phyloP scores from a whole-genome alignment of 1,140 invertebrate genomes.

The Protaetia brevitarsis region DNA sequence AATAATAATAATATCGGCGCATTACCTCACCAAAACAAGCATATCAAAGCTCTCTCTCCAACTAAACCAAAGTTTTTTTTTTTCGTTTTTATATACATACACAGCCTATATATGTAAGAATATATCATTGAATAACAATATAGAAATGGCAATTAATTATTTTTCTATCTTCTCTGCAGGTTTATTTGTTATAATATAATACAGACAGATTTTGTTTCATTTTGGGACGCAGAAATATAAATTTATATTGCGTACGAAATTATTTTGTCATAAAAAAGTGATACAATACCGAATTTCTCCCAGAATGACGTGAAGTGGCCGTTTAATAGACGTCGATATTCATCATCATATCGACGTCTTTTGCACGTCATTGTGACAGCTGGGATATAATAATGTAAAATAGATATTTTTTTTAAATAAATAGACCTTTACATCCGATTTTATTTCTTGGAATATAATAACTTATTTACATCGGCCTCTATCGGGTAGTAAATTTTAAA shows the following conservation, averaged over 20 bases:
- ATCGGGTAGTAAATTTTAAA: no score
- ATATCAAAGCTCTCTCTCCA: conserved; percentile 25
- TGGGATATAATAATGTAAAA: no score
- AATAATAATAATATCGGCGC: not conserved
- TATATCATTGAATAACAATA: conserved; percentile 26
- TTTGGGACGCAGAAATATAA: not conserved
- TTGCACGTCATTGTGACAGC: no score
- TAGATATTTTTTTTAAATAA: no score
- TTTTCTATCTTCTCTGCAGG: no score
- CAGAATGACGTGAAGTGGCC: no score
- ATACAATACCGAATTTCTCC: not conserved
- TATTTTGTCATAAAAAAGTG: not conserved
- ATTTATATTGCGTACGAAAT: not conserved
- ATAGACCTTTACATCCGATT: no score
- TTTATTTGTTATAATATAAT: not conserved
- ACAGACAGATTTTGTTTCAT: not conserved
- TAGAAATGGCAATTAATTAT: conserved; percentile 5
- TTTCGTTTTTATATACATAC: conserved; percentile 43
- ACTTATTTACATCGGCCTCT: no score
- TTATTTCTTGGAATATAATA: no score
- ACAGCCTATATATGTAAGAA: conserved; percentile 41
- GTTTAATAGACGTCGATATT: no score
- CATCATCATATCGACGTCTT: no score
- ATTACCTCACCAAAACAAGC: not conserved
- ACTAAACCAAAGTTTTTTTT: conserved; percentile 21